phyloP scores from a whole-genome alignment of 2,113 vertebrate species.

The Eretmochelys imbricata region DNA sequence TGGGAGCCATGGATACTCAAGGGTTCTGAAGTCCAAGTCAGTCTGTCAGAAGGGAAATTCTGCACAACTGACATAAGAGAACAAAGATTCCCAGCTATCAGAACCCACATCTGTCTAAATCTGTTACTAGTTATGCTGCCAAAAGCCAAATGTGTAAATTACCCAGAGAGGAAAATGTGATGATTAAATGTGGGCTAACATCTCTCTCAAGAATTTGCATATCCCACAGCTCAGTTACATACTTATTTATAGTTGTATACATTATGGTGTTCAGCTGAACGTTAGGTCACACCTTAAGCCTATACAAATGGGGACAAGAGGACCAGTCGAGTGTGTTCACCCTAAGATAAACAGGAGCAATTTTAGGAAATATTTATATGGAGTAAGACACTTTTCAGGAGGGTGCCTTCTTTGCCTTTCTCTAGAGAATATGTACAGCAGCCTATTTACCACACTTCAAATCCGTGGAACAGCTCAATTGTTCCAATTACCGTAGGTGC shows the following conservation, averaged over 20 bases:
- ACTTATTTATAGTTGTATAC: not conserved
- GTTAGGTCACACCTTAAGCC: not conserved
- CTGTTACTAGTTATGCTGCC: not conserved
- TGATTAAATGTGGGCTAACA: not conserved
- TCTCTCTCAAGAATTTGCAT: not conserved
- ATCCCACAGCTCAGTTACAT: not conserved
- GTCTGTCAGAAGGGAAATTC: not conserved
- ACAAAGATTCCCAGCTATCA: not conserved
- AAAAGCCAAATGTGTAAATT: not conserved
- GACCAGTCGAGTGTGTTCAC: not conserved
- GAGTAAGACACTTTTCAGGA: not conserved
- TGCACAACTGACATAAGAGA: not conserved
- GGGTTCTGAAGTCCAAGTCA: not conserved
- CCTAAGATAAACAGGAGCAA: not conserved
- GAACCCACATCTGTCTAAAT: not conserved
- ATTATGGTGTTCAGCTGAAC: not conserved
- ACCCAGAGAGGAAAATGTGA: not conserved
- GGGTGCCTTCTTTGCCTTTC: not conserved
- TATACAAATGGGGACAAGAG: not conserved
- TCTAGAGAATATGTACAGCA: not conserved
- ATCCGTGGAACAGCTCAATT: not conserved
- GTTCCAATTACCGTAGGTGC: not conserved
- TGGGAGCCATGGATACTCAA: not conserved
- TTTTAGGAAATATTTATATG: not conserved
- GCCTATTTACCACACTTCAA: not conserved